Evolutionary conservation across 2,888 invertebrate species (phyloP).

Genomic region (Papilio demoleus): DNA sequence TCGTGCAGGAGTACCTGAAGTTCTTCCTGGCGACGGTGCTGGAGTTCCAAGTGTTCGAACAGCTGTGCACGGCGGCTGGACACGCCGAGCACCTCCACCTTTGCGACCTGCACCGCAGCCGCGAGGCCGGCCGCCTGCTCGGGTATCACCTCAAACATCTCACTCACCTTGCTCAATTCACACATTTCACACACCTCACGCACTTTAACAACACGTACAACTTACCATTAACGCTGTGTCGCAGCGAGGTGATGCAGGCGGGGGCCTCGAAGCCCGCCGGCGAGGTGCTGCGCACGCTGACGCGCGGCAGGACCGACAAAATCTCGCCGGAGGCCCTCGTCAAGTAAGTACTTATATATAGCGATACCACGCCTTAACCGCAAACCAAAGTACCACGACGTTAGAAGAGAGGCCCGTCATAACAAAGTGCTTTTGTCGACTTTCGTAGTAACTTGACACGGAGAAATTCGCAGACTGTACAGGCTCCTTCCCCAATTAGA

Average conservation of each 20-base stretch:
- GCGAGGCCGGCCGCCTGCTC: conserved; percentile 90
- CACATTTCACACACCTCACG: not conserved
- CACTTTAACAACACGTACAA: not conserved
- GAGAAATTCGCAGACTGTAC: too few relatives aligned
- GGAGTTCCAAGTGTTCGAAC: conserved; percentile 93
- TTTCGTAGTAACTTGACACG: too few relatives aligned
- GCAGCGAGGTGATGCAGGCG: conserved; percentile 86
- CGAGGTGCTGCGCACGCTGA: conserved; percentile 89
- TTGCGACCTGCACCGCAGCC: conserved; percentile 91
- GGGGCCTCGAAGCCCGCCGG: conserved; percentile 87
- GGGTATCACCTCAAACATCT: conserved; percentile 78
- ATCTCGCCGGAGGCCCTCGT: conserved; percentile 90
- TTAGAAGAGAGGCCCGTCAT: too few relatives aligned
- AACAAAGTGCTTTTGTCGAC: too few relatives aligned
- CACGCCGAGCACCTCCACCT: conserved; percentile 89
- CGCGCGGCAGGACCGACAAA: conserved; percentile 87
- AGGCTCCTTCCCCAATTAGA: too few relatives aligned
- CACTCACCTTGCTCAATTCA: not conserved
- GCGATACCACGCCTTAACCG: too few relatives aligned
- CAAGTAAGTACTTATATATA: conserved; percentile 66
- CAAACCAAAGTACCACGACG: too few relatives aligned
- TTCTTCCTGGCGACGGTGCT: conserved; percentile 92
- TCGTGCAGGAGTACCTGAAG: conserved; percentile 84
- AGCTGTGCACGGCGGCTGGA: conserved; percentile 89
- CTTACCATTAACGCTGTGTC: conserved; percentile 44